A percentile compares a stretch with the other conserved stretches of the same genome.
phyloP scores from a whole-genome alignment of 2,888 invertebrate species.

The Neoaliturus tenellus region DNA sequence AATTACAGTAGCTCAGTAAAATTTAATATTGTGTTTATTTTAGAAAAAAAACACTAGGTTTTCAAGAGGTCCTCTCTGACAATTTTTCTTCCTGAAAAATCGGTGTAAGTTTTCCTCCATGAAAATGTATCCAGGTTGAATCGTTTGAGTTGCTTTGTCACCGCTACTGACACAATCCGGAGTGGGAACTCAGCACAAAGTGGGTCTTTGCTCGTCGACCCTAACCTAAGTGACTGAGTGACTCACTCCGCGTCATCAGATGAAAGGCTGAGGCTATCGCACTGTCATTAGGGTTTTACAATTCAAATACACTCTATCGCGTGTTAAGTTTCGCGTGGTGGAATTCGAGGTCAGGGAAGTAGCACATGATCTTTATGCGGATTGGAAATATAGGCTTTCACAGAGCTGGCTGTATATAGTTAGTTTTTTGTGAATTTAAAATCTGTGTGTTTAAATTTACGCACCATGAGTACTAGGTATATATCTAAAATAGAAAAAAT shows the following conservation, averaged over 20 bases:
- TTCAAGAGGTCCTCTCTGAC: too few relatives aligned
- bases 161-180: neutral
- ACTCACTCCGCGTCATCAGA: neutral
- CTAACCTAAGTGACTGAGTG: neutral
- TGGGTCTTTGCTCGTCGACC: slow-evolving; percentile 5
- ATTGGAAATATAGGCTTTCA: too few relatives aligned
- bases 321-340: neutral
- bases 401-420: too few relatives aligned
- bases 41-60: too few relatives aligned
- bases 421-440: neutral
- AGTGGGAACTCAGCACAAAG: neutral
- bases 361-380: neutral
- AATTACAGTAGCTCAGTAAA: too few relatives aligned
- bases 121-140: neutral
- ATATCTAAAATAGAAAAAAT: too few relatives aligned
- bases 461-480: too few relatives aligned
- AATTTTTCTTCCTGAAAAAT: too few relatives aligned
- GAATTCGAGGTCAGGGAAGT: slow-evolving; percentile 5
- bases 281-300: slow-evolving; percentile 7
- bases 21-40: too few relatives aligned
- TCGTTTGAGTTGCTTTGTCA: neutral
- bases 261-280: neutral
- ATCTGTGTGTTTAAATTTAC: too few relatives aligned
- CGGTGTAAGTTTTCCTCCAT: too few relatives aligned
- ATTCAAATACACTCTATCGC: slow-evolving; percentile 12